Evolutionary conservation across 2,888 invertebrate species (phyloP), one percentile per base, ranked within the genome.

Genomic region (Chrysodeixis includens): DNA sequence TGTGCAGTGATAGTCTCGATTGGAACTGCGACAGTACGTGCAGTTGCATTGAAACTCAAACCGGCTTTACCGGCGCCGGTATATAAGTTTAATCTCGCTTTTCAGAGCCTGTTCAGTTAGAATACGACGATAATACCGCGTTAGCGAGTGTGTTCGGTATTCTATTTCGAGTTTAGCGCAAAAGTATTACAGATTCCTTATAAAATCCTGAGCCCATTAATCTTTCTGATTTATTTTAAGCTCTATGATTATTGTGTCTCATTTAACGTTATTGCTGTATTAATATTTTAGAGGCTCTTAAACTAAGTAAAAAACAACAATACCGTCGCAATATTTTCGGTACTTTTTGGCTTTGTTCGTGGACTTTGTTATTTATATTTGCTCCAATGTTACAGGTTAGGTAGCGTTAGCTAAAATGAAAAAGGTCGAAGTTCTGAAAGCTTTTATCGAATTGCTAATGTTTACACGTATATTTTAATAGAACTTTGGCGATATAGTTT

Each of bases 71-170:
- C 70, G 70, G 66, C 71, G 56, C 56, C 61, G 61, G 40, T 67
- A 61, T 57, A 68, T 74, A 75, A 61, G 52, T 64, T 75, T 78
- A 69, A 81, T 72, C 70, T 66, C 56, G 66, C 75, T 69, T 74
- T 83, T 75, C 72, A 69, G 74, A 62, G 66, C 64, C 73, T 78
- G 94, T 79, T 81, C 67, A 68, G 65, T 57, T 72, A 72, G 68
- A 66, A 68, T 62, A 53, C 35, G 49, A 65, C 57, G 76, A 77
- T 68, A 72, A 72, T 68, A 52, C 26, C 9, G 22, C 62, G 55
- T 78, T 52, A 56, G 46, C 3, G 55, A 56, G 62, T 56, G 51
- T 60, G 53, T 61, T 66, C 44, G 26, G 46, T 59, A 54, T 67
- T 67, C 40, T 26, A 30, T 60, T 79, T 30, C 18, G 9, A 26